Base-by-base conservation (phyloP, 2,888 invertebrate genomes). In the Andrena minutula region DNA sequence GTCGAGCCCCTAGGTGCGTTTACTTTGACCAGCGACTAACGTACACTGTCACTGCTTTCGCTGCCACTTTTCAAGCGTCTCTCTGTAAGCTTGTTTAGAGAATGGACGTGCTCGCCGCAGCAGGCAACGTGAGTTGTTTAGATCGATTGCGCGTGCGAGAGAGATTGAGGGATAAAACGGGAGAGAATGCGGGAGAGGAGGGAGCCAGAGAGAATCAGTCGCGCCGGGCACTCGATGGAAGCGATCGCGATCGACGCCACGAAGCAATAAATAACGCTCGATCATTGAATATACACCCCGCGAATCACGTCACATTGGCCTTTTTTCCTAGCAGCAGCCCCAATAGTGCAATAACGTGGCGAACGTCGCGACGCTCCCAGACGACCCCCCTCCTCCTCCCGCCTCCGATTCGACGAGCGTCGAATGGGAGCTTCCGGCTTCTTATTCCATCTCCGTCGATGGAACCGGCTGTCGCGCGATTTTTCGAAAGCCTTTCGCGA, bases 41-140 rank as follows among this genome's bases (percentile, higher is more conserved):
- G 53, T 78, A 68, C 75, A 82, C 83, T 69, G 79, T 82, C 75
- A 86, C 74, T 85, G 79, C 86, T 80, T 87, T 87, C 86, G 83
- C 20, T 41, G 41, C 66, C 82, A 77, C 73, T 82, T 86, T 86
- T 63, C 83, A 86, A 77, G 78, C 64, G 70, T 65, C 69, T 58
- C 73, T 73, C 61, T 30, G 60, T 72, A 75, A 53, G 60, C 69
- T 80, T 69, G 56, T 65, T 75, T 56, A 56, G 75, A 16, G 12
- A 56, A 65, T 30, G 20, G 56, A n/a, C 10, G 41, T 28, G 56
- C 35, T n/a, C 73, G 65, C 20, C 41, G 47, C 26, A 58, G 35
- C 73, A 30, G 56, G 41, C 71, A 64, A 65, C 71, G 65, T 23
- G 12, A 58, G 58, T 72, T 71, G 53, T 71, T 53, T 2, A 41